A percentile compares a stretch with the other conserved stretches of the same genome.
Conservation (phyloP, 2,113 vertebrate genomes). For the Trematomus loennbergii region DNA sequence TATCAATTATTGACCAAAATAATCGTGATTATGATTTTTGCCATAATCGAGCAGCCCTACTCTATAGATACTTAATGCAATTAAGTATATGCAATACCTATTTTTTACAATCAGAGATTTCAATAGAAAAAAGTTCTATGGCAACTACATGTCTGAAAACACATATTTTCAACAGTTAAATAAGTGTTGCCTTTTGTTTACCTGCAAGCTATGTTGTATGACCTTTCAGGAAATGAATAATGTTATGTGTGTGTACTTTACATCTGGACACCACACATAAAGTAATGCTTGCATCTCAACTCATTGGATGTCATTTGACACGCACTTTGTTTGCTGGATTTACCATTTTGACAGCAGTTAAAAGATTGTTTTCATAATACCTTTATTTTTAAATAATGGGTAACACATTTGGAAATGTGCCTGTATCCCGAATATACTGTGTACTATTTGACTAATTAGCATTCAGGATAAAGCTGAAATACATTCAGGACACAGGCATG, state of each 20-base stretch:
- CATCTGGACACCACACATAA: not conserved
- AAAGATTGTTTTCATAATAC: not conserved
- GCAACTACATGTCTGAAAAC: not conserved
- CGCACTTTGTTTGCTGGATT: not conserved
- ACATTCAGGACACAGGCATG: not conserved
- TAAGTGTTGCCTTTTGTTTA: not conserved
- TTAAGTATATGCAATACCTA: too few species aligned
- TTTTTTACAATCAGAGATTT: too few species aligned
- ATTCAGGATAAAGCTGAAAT: not conserved
- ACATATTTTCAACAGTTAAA: not conserved
- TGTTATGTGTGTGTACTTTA: not conserved
- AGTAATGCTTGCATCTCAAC: not conserved
- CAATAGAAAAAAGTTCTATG: too few species aligned
- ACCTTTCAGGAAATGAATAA: conserved; percentile 1
- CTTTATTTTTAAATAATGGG: not conserved
- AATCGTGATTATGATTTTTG: too few species aligned
- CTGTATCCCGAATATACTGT: not conserved
- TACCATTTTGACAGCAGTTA: too few species aligned
- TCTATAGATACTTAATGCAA: too few species aligned
- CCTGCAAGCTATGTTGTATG: not conserved
- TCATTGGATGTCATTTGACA: not conserved
- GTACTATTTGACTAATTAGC: not conserved
- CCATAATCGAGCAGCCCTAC: too few species aligned
- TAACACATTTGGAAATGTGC: too few species aligned
- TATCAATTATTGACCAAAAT: too few species aligned